These are phyloP conservation scores for Callimico goeldii DNA, from an alignment of 2,797 vertebrate species.

Conservation along the genomic window DNA sequence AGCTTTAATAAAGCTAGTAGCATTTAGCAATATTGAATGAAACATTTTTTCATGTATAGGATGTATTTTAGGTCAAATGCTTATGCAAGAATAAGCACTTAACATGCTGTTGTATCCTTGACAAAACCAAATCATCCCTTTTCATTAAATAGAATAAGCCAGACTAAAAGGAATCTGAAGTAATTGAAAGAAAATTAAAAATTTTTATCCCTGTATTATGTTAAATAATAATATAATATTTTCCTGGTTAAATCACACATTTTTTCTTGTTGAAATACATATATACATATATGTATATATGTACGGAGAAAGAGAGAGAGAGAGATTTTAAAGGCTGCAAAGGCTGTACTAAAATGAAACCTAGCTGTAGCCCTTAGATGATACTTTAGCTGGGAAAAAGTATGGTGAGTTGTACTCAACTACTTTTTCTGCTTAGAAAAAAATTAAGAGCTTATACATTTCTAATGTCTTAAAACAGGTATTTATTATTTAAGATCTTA, in stretches of 20 bases:
- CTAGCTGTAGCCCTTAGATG: slow-evolving; percentile 80
- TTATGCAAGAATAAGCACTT: slow-evolving; percentile 61
- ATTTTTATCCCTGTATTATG: slow-evolving; percentile 45
- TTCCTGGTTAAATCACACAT: slow-evolving; percentile 32
- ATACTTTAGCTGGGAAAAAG: slow-evolving; percentile 50
- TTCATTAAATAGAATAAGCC: slow-evolving; percentile 41
- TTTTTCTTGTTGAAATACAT: background rate
- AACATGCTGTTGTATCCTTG: slow-evolving; percentile 55
- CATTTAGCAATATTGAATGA: slow-evolving; percentile 45
- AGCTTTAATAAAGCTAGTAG: slow-evolving; percentile 55
- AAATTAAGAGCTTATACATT: slow-evolving; percentile 63
- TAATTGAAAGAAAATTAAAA: slow-evolving; percentile 5
- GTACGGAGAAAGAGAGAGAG: background rate
- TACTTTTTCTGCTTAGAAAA: slow-evolving; percentile 65
- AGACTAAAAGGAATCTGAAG: slow-evolving; percentile 21
- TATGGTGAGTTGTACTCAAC: slow-evolving; percentile 30
- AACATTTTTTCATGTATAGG: slow-evolving; percentile 51
- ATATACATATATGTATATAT: background rate
- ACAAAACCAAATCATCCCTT: slow-evolving; percentile 47
- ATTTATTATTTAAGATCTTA: slow-evolving; percentile 64
- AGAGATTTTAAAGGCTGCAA: background rate
- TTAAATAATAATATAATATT: slow-evolving; percentile 37
- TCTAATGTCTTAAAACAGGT: slow-evolving; percentile 62
- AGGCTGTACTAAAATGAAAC: slow-evolving; percentile 51
- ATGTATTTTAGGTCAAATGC: slow-evolving; percentile 65